phyloP scores from a whole-genome alignment of 1,140 invertebrate species.

The Diachasmimorpha longicaudata region DNA sequence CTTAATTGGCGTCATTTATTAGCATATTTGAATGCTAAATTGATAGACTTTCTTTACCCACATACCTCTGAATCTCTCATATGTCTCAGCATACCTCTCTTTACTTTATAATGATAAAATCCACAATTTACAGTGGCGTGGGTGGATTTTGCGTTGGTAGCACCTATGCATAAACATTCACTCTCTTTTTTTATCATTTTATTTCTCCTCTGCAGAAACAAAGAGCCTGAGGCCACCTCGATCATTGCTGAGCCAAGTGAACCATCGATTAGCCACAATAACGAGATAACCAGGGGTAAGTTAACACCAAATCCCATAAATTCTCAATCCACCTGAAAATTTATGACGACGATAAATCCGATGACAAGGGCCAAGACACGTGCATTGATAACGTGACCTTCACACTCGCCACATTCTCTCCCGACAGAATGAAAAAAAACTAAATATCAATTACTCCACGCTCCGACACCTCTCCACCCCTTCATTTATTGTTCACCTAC shows the following conservation, averaged over 20 bases:
- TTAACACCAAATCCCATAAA: not conserved
- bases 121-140: not conserved
- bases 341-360: not conserved
- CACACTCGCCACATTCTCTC: not conserved
- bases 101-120: not conserved
- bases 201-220: not conserved
- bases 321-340: not conserved
- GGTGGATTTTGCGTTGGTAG: not conserved
- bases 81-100: not conserved
- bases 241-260: not conserved
- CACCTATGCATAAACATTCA: not conserved
- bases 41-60: not conserved
- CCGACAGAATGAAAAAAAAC: not conserved
- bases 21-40: not conserved
- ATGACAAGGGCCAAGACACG: not conserved
- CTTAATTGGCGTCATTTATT: not conserved
- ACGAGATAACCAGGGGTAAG: not conserved
- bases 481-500: not conserved
- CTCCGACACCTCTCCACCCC: not conserved
- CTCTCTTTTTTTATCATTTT: not conserved
- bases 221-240: not conserved
- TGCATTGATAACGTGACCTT: not conserved
- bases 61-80: not conserved
- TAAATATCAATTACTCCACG: not conserved
- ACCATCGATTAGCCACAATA: not conserved